Evolutionary conservation across 92 coral and sea anemone genomes (phyloP).

Genomic region (Zoanthus solanderi): DNA sequence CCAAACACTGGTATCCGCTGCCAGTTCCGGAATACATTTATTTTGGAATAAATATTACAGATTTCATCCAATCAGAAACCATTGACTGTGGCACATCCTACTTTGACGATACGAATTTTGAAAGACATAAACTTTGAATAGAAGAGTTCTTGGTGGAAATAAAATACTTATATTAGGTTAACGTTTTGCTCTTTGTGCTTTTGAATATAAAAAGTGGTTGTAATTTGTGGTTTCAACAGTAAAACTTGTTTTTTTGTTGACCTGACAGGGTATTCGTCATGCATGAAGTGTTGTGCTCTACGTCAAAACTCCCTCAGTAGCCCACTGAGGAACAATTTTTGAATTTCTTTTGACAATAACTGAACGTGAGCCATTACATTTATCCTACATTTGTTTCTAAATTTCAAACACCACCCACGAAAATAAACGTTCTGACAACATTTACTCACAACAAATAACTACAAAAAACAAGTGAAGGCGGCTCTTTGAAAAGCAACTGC

Average conservation of each 20-base stretch:
- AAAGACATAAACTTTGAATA: conserved; percentile 49
- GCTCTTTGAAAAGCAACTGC: neutral
- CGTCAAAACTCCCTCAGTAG: conserved; percentile 6
- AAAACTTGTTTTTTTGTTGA: neutral
- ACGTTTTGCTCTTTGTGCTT: neutral
- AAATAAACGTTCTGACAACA: neutral
- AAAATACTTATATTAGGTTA: neutral
- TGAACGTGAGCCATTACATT: neutral
- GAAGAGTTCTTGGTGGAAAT: conserved; percentile 1
- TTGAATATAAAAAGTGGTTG: neutral
- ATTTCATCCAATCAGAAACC: conserved; percentile 66
- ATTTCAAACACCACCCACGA: conserved; percentile 6
- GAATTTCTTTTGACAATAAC: neutral
- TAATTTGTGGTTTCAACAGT: conserved; percentile 5
- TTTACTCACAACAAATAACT: neutral
- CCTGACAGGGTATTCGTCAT: neutral
- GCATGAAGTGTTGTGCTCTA: neutral
- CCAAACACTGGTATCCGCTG: conserved; percentile 93
- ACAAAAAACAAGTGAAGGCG: neutral
- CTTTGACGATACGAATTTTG: conserved; percentile 74
- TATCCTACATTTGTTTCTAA: conserved; percentile 5
- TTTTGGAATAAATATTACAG: conserved; percentile 76
- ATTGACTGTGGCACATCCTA: conserved; percentile 75
- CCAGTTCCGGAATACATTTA: conserved; percentile 92
- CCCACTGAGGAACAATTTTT: neutral